phyloP scores from a whole-genome alignment of 1,140 invertebrate species.

The Trichonephila clavata region DNA sequence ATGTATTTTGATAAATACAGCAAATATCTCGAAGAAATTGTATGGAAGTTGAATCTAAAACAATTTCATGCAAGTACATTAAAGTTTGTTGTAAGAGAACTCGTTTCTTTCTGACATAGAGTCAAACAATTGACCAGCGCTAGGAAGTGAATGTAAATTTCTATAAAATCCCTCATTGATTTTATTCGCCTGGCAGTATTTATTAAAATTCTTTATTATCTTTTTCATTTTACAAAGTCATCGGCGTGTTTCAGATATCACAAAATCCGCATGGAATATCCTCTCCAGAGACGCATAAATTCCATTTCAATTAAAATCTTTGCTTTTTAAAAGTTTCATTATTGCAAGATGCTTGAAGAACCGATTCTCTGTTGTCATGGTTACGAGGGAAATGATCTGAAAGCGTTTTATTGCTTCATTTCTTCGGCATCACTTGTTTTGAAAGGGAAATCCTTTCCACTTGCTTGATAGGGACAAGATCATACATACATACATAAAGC shows the following conservation, averaged over 20 bases:
- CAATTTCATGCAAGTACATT: too few species aligned
- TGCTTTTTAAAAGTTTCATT: neutral
- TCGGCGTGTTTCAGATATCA: neutral
- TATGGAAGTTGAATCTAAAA: too few species aligned
- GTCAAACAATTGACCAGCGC: too few species aligned
- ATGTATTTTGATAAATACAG: too few species aligned
- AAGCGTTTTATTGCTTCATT: neutral
- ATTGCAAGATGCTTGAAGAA: neutral
- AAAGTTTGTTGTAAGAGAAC: too few species aligned
- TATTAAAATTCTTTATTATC: neutral
- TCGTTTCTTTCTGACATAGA: too few species aligned
- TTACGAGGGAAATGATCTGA: neutral
- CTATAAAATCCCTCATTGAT: neutral
- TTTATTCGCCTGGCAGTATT: neutral
- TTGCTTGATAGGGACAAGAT: neutral
- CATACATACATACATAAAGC: neutral
- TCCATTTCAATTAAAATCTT: conserved; percentile 12
- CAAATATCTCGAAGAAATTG: too few species aligned
- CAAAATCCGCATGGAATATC: neutral
- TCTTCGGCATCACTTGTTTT: neutral
- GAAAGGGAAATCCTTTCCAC: neutral
- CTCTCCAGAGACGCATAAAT: neutral
- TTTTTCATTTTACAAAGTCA: neutral
- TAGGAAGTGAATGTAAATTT: neutral
- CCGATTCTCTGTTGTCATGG: conserved; percentile 12